Percentiles rank a stretch among this genome's conserved stretches.
These are phyloP conservation scores for Amia ocellicauda DNA, from an alignment of 2,113 vertebrate genomes.

Conservation along the genomic window DNA sequence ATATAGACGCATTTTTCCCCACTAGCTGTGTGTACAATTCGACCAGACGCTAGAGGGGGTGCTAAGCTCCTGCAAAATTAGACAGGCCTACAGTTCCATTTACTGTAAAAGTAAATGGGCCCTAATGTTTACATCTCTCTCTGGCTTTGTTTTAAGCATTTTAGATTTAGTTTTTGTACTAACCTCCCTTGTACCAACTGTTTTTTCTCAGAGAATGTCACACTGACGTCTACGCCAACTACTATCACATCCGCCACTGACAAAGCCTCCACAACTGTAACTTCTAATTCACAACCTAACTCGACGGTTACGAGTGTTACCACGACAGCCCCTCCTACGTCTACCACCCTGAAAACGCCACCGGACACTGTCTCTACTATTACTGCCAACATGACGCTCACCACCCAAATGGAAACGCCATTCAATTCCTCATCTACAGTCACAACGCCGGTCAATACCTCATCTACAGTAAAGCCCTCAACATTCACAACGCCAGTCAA, in stretches of 20 bases:
- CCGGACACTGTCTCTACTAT: neutral
- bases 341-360: neutral
- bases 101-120: neutral
- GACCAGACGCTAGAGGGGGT: no score
- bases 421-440: neutral
- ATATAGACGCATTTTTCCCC: no score
- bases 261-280: neutral
- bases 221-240: neutral
- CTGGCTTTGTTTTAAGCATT: no score
- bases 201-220: neutral
- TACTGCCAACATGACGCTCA: neutral
- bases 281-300: neutral
- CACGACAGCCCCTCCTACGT: neutral
- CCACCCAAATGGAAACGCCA: neutral
- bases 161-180: neutral
- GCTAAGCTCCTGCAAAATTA: no score
- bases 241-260: neutral
- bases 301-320: neutral
- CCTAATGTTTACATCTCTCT: neutral
- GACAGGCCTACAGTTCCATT: no score
- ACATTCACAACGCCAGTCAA: neutral
- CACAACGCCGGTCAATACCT: neutral
- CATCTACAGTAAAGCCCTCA: neutral
- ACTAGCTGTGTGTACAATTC: no score
- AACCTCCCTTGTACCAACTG: neutral